Conservation (phyloP, 35 echinoderm and acorn worm genomes). For the Anneissia japonica region DNA sequence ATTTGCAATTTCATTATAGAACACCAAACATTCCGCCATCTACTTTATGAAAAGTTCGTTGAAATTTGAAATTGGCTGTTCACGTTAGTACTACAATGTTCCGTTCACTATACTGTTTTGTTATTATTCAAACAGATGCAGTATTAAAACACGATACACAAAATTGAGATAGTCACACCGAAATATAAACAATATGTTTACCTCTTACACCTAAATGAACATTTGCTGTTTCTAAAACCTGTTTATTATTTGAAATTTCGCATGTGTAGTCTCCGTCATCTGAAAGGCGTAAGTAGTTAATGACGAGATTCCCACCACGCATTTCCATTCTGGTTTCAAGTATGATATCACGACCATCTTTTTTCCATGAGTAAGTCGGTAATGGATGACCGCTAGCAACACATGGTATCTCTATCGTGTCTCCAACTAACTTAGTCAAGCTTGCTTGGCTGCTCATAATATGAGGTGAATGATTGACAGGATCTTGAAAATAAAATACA, state of each 20-base stretch:
- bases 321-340: conserved; percentile 30
- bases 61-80: too few relatives aligned
- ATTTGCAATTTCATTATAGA: too few relatives aligned
- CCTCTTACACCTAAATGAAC: conserved; percentile 60
- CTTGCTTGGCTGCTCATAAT: conserved; percentile 53
- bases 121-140: too few relatives aligned
- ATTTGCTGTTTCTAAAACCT: conserved; percentile 21
- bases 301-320: conserved; percentile 79
- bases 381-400: conserved; percentile 71
- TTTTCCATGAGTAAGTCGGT: conserved; percentile 61
- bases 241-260: conserved; percentile 43
- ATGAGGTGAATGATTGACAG: conserved; percentile 43
- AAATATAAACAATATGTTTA: too few relatives aligned
- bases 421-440: conserved; percentile 45
- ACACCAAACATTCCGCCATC: too few relatives aligned
- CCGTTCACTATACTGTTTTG: too few relatives aligned
- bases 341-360: conserved; percentile 20
- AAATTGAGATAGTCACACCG: too few relatives aligned
- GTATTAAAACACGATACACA: too few relatives aligned
- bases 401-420: conserved; percentile 73
- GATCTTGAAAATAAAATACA: conserved; percentile 54
- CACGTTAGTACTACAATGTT: too few relatives aligned
- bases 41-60: too few relatives aligned
- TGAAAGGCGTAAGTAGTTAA: conserved; percentile 41
- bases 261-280: conserved; percentile 79